Evolutionary conservation across 2,888 invertebrate species (phyloP).

Genomic region (Gastrophysa polygoni): DNA sequence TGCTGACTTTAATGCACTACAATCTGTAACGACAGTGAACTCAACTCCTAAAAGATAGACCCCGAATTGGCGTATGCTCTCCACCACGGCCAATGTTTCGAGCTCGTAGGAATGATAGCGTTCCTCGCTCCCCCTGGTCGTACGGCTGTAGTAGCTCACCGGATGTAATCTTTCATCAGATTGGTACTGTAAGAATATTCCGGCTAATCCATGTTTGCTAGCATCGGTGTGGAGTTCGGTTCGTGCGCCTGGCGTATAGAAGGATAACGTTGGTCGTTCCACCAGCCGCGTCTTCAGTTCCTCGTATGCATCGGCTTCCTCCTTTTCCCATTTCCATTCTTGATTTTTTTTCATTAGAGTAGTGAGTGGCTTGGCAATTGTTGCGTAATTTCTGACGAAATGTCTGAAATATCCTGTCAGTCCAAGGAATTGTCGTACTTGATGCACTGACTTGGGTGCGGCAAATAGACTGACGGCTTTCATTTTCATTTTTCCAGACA

Average conservation of each 20-base stretch:
- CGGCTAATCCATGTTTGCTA: background rate
- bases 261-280: background rate
- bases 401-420: conserved; percentile 24
- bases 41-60: conserved; percentile 45
- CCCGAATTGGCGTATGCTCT: conserved; percentile 42
- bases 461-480: conserved; percentile 17
- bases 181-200: background rate
- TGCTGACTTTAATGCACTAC: conserved; percentile 23
- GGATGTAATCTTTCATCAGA: background rate
- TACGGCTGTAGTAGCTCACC: background rate
- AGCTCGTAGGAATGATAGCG: conserved; percentile 32
- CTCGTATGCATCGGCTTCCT: background rate
- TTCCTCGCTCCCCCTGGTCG: background rate
- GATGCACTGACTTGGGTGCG: conserved; percentile 17
- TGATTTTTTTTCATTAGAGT: background rate
- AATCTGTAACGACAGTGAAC: conserved; percentile 45
- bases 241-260: background rate
- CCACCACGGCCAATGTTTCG: background rate
- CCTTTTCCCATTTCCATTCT: background rate
- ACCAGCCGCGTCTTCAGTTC: background rate
- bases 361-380: conserved; percentile 14
- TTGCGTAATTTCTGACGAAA: conserved; percentile 21
- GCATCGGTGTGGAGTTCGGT: conserved; percentile 8
- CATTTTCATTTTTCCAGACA: conserved; percentile 19
- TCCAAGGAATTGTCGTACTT: conserved; percentile 20